Conservation (phyloP, 2,113 vertebrate genomes). For the Oryzias celebensis region DNA sequence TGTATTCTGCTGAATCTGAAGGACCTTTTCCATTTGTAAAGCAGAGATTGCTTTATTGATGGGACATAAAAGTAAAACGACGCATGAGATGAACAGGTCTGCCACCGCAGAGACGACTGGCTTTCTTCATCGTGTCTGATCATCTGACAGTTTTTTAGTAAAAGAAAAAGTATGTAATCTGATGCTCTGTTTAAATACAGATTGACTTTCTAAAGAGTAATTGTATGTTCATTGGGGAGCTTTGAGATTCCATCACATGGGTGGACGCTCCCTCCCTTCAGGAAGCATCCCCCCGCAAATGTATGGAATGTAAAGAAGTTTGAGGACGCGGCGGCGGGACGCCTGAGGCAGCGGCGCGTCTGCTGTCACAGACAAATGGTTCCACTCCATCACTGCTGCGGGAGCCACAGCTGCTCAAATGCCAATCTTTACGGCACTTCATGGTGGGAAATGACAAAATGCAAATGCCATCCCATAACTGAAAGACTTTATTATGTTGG, state of each 20-base stretch:
- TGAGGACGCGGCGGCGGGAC: background rate
- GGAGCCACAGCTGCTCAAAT: constrained; percentile 56
- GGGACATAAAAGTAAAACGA: too few relatives aligned
- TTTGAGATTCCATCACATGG: background rate
- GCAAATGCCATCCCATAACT: constrained; percentile 57
- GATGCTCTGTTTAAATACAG: too few relatives aligned
- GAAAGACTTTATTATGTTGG: constrained; percentile 24
- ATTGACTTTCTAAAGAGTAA: too few relatives aligned
- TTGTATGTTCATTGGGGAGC: too few relatives aligned
- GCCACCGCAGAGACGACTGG: too few relatives aligned
- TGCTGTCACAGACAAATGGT: constrained; percentile 45
- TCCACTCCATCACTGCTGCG: constrained; percentile 44
- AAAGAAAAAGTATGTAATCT: too few relatives aligned
- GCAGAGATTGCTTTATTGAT: too few relatives aligned
- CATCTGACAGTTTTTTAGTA: too few relatives aligned
- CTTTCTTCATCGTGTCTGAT: too few relatives aligned
- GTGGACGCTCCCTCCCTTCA: background rate
- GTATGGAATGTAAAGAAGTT: background rate
- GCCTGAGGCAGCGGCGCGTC: constrained; percentile 15
- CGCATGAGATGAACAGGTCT: too few relatives aligned
- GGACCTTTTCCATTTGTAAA: too few relatives aligned
- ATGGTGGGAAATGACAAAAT: constrained; percentile 48
- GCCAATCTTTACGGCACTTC: constrained; percentile 49
- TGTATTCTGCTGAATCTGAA: too few relatives aligned
- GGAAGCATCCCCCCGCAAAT: background rate